Evolutionary conservation across 2,888 invertebrate genomes (phyloP).

Genomic region (Creontiades dilutus): DNA sequence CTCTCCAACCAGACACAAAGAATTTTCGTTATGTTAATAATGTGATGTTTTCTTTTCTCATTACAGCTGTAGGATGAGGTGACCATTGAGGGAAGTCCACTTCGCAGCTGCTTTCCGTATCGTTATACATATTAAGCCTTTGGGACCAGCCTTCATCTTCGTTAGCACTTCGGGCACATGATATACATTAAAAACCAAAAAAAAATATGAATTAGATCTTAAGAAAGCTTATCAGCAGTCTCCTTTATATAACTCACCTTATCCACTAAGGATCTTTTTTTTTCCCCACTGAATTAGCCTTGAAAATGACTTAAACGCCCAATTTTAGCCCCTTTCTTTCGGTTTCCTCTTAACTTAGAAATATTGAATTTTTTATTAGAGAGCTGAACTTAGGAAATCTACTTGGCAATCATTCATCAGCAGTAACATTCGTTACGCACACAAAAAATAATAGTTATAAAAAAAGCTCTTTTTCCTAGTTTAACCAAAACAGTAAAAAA

Average conservation of each 20-base stretch:
- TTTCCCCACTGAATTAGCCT: conserved; percentile 34
- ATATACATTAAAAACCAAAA: neutral
- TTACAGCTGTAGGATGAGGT: conserved; percentile 72
- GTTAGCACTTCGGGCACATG: conserved; percentile 70
- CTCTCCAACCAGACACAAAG: neutral
- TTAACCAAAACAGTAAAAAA: neutral
- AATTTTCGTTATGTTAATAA: conserved; percentile 12
- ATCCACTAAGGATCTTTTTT: conserved; percentile 44
- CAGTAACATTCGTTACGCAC: neutral
- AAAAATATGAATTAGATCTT: conserved; percentile 20
- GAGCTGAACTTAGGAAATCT: neutral
- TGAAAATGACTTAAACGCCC: neutral
- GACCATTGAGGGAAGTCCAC: conserved; percentile 47
- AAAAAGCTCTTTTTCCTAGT: neutral
- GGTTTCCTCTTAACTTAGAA: conserved; percentile 9
- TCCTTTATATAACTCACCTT: conserved; percentile 19
- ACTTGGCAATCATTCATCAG: conserved; percentile 14
- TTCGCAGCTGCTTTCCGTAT: conserved; percentile 69
- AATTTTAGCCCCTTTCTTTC: neutral
- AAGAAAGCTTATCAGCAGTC: conserved; percentile 43
- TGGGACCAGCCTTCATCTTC: conserved; percentile 74
- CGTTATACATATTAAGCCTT: conserved; percentile 69
- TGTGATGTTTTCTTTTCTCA: conserved; percentile 37
- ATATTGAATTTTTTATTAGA: neutral
- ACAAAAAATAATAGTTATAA: neutral